Evolutionary conservation across 2,888 invertebrate genomes (phyloP).

Genomic region (Seladonia tumulorum): DNA sequence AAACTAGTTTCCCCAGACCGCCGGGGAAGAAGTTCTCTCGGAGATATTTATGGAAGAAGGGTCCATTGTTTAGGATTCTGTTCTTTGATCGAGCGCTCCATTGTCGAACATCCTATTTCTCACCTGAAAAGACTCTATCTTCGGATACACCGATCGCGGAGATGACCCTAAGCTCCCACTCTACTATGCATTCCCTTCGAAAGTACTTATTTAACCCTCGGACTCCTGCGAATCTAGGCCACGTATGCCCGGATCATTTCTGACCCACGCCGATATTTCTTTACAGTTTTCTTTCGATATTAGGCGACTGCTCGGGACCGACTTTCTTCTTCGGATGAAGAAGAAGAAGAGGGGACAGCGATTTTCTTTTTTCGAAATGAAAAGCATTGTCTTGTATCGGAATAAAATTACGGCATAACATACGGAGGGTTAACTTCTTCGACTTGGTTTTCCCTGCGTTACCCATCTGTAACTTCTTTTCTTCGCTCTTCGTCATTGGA

Average conservation of each 20-base stretch:
- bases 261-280: too few species aligned
- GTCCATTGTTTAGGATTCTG: neutral
- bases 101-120: slow-evolving; percentile 7
- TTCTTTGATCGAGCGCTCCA: slow-evolving; percentile 8
- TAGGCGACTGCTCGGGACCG: too few species aligned
- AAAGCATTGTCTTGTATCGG: too few species aligned
- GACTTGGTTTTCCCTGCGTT: neutral
- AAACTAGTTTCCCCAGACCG: neutral
- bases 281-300: too few species aligned
- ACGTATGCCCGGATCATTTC: too few species aligned
- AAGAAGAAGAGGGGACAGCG: too few species aligned
- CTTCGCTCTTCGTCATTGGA: neutral
- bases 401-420: too few species aligned
- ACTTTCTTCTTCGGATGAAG: too few species aligned
- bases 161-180: neutral
- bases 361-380: too few species aligned
- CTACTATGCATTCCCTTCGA: neutral
- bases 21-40: neutral
- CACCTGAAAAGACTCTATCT: neutral
- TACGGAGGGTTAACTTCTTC: neutral
- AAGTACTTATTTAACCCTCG: neutral
- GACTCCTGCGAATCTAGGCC: too few species aligned
- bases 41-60: neutral
- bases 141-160: neutral
- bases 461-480: neutral